Evolutionary conservation across 2,888 invertebrate species (phyloP).

Genomic region (Nemapogon koenigi): DNA sequence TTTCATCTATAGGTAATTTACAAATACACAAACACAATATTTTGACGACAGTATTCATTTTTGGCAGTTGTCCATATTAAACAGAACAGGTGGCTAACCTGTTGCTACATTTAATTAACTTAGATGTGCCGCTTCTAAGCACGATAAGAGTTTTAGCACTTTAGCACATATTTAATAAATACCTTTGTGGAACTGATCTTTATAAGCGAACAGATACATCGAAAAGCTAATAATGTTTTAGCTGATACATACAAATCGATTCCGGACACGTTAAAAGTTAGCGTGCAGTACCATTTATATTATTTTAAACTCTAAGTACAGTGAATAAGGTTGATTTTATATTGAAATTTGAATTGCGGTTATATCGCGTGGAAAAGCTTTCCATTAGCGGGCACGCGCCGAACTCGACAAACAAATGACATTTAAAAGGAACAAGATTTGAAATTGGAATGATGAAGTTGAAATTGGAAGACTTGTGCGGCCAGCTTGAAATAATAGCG

Average conservation of each 20-base stretch:
- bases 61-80: no score
- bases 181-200: background rate
- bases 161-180: no score
- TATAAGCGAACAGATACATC: background rate
- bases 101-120: no score
- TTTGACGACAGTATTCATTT: no score
- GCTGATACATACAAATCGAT: background rate
- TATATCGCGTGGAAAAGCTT: constrained; percentile 24
- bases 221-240: background rate
- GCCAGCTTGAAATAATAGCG: constrained; percentile 1
- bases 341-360: background rate
- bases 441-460: constrained; percentile 7
- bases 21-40: no score
- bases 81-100: no score
- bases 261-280: background rate
- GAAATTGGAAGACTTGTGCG: constrained; percentile 1
- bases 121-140: no score
- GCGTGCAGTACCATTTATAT: no score
- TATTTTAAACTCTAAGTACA: background rate
- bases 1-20: no score
- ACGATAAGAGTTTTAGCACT: no score
- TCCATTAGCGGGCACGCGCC: constrained; percentile 56
- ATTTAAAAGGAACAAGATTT: constrained; percentile 40
- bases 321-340: background rate
- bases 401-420: constrained; percentile 46